Evolutionary conservation across 2,797 vertebrate genomes (phyloP).

Genomic region (Microctenopoma steveboyesi): DNA sequence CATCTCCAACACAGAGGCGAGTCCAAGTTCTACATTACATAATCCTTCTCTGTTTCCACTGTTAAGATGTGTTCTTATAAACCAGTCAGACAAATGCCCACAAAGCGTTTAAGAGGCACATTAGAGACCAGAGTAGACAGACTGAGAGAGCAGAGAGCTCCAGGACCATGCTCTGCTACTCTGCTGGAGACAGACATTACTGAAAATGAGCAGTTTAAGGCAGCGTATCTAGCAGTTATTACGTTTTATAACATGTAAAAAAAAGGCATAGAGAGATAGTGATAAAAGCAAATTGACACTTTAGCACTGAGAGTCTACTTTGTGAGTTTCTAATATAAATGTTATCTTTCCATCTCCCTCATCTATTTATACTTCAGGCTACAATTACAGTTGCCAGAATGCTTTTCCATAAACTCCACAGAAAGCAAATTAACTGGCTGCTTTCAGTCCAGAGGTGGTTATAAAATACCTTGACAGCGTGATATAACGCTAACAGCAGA

Average conservation of each 20-base stretch:
- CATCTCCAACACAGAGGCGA: neutral
- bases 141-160: neutral
- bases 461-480: slow-evolving; percentile 39
- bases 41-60: slow-evolving; percentile 1
- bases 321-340: slow-evolving; percentile 14
- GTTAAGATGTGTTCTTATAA: slow-evolving; percentile 1
- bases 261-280: neutral
- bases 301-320: slow-evolving; percentile 11
- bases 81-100: neutral
- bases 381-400: slow-evolving; percentile 28
- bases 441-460: slow-evolving; percentile 54
- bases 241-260: slow-evolving; percentile 9
- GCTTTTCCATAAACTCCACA: slow-evolving; percentile 33
- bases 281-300: slow-evolving; percentile 14
- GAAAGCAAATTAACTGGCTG: slow-evolving; percentile 38
- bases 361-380: slow-evolving; percentile 32
- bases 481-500: slow-evolving; percentile 14
- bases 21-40: neutral
- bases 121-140: neutral
- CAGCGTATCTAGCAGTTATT: neutral
- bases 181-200: neutral
- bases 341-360: slow-evolving; percentile 10
- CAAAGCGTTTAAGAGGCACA: neutral
- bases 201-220: slow-evolving; percentile 21
- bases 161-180: neutral